phyloP scores from a whole-genome alignment of 1,140 invertebrate genomes.

The Panagrolaimus sp. region DNA sequence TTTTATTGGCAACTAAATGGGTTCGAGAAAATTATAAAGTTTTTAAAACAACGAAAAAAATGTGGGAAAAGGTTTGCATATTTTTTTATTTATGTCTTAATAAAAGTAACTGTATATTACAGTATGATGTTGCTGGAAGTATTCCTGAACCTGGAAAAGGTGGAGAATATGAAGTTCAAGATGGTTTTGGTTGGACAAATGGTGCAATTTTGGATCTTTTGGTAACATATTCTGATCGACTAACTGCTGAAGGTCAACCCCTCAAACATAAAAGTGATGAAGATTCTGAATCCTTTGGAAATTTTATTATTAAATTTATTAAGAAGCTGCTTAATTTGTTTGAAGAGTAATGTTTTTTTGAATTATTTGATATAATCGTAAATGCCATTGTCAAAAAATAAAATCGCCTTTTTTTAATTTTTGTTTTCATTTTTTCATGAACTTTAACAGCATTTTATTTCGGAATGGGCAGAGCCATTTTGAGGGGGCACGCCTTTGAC shows the following conservation, averaged over 20 bases:
- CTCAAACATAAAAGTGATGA: too few species aligned
- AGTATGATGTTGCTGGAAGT: conserved; percentile 42
- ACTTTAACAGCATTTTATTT: too few species aligned
- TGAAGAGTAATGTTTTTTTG: too few species aligned
- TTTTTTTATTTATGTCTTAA: background rate
- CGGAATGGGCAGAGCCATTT: too few species aligned
- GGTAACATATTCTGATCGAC: conserved; percentile 33
- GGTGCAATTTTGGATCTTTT: conserved; percentile 76
- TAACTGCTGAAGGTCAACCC: background rate
- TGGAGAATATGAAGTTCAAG: conserved; percentile 27
- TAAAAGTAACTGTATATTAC: conserved; percentile 27
- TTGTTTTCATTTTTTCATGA: too few species aligned
- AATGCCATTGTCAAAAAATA: too few species aligned
- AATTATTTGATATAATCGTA: too few species aligned
- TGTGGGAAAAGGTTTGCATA: conserved; percentile 80
- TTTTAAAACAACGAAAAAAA: conserved; percentile 68
- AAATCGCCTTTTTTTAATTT: too few species aligned
- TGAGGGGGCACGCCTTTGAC: too few species aligned
- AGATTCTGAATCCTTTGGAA: too few species aligned
- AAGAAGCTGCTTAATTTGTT: too few species aligned
- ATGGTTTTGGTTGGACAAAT: conserved; percentile 81
- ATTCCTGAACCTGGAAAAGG: conserved; percentile 10
- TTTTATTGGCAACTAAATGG: conserved; percentile 73
- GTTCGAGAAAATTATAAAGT: conserved; percentile 74
- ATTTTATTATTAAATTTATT: too few species aligned